phyloP scores from a whole-genome alignment of 2,113 vertebrate genomes.

The Dasypus novemcinctus region DNA sequence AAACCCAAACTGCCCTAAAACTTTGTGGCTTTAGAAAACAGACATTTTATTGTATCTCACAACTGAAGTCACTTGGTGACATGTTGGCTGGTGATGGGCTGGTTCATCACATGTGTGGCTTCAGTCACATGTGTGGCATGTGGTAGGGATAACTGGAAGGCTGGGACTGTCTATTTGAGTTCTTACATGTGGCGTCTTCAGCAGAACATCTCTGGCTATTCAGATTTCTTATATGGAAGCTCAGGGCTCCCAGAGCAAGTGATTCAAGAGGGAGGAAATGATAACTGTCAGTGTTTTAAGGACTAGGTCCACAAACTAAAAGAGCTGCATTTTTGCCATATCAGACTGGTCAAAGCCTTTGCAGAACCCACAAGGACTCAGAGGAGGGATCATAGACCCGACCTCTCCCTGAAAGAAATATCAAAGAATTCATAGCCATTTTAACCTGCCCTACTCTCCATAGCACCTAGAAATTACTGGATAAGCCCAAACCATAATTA shows the following conservation, averaged over 20 bases:
- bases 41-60: neutral
- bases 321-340: neutral
- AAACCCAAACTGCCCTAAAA: neutral
- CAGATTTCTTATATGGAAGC: neutral
- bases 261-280: neutral
- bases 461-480: neutral
- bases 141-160: neutral
- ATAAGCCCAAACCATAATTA: neutral
- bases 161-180: neutral
- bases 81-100: neutral
- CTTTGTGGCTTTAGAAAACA: constrained; percentile 1
- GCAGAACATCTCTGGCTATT: neutral
- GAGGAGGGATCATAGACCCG: neutral
- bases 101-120: neutral
- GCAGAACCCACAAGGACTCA: neutral
- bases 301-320: neutral
- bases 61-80: neutral
- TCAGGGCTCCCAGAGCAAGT: neutral
- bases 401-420: neutral
- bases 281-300: neutral
- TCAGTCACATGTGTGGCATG: neutral
- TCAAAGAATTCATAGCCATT: neutral
- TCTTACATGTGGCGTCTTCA: neutral
- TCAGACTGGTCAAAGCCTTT: neutral
- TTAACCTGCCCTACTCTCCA: neutral